Evolutionary conservation across 2,888 invertebrate genomes (phyloP), one percentile per base, ranked within the genome.

Genomic region (Drosophila bunnanda): DNA sequence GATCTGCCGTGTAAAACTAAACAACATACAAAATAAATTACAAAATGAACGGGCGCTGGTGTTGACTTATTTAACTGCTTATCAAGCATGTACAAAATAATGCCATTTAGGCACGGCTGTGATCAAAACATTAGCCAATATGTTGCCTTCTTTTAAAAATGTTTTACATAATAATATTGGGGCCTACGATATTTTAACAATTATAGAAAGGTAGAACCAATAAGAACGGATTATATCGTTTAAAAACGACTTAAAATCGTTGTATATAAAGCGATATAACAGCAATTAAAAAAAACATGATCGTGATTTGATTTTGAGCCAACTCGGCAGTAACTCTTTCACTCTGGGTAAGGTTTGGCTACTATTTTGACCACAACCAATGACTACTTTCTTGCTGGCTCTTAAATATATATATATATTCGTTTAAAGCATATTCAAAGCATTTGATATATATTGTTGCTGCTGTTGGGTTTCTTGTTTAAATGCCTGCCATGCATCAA

Each of bases 351-450:
- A 50, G 0, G 5, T 32, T 12, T 13, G 6, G n/a, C 39, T 34
- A 28, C 4, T 48, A 41, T 39, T 64, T 32, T 28, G 64, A 64
- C 48, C 64, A 64, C 41, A 48, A 64, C 61, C 61, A 25, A 17
- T 39, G 64, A 9, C 62, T 39, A 28, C 41, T 34, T 50, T 32
- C 17, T 12, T 39, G 38, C 65, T 75, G 30, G 57, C 62, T 67
- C 41, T 64, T n/a, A n/a, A 25, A 64, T 41, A 53, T 59, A 39
- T 43, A 46, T 43, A 46, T 67, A 50, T 46, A 44, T 50, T 48
- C 62, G 30, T 74, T 90, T 88, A 86, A 90, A 90, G 89, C 89
- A 89, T 90, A 88, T 82, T 50, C 50, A 50, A 50, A 50, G 50
- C 50, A 52, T 84, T 77, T 56, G 58, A 50, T 52, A 22, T 34